Evolutionary conservation across 2,113 vertebrate genomes (phyloP).

Genomic region (Symphodus melops): DNA sequence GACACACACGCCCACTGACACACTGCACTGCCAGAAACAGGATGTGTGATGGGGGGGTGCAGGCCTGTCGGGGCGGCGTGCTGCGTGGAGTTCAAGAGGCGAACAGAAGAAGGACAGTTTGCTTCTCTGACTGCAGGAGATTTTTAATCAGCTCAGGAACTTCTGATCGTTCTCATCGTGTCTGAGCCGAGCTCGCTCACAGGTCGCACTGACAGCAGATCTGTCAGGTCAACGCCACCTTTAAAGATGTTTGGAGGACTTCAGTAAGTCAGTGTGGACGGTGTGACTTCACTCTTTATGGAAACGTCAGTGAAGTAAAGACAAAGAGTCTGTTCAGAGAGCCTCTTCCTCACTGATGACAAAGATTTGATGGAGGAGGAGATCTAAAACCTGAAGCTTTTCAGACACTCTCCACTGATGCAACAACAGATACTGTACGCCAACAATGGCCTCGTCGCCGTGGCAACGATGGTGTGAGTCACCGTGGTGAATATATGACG

Average conservation of each 20-base stretch:
- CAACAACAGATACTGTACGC: constrained; percentile 17
- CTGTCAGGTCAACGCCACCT: too few relatives aligned
- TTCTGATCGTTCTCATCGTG: too few relatives aligned
- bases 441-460: constrained; percentile 35
- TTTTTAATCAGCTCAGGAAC: constrained; percentile 3
- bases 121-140: background rate
- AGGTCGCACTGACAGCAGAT: too few relatives aligned
- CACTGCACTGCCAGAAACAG: constrained; percentile 12
- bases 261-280: too few relatives aligned
- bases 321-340: too few relatives aligned
- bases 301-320: too few relatives aligned
- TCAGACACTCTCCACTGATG: background rate
- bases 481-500: constrained; percentile 43
- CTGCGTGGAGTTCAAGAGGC: constrained; percentile 37
- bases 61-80: background rate
- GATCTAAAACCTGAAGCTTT: background rate
- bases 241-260: too few relatives aligned
- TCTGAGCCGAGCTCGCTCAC: too few relatives aligned
- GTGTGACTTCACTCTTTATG: too few relatives aligned
- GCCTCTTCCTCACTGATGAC: too few relatives aligned
- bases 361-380: background rate
- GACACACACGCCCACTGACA: constrained; percentile 1
- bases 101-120: constrained; percentile 24
- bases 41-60: constrained; percentile 26
- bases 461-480: constrained; percentile 64